Base-by-base conservation (phyloP, 2,113 vertebrate species). In the Lophura nycthemera region DNA sequence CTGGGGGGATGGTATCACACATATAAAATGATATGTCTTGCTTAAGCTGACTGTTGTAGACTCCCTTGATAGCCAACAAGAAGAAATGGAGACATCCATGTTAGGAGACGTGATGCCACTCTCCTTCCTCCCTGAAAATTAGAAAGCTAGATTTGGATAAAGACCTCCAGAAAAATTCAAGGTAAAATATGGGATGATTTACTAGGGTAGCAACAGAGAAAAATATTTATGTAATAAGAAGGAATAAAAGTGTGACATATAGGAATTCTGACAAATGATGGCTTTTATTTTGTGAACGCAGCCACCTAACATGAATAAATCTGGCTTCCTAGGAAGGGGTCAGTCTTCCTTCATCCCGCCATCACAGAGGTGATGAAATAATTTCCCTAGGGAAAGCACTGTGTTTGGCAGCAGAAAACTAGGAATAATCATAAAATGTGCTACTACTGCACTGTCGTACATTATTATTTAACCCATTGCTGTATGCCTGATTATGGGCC, bases 371-470 rank as follows among this genome's bases (percentile, higher is more conserved):
- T 90, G 83, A 94, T 27, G 40, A 86, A 85, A 63, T 94, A 5
- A 94, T 95, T 97, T 94, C 94, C 86, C 85, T 54, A 27, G 83
- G 65, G 91, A 95, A 90, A 29, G 10, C 29, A 45, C 43, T 63
- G 64, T 3, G 3, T 81, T 72, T 74, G 70, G 71, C 80, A 93
- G 79, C 72, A 92, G 87, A 80, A 89, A 90, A 89, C 15, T 7
- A 24, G 50, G 79, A 82, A 93, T 80, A 92, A 78, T 74, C 79
- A 30, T 30, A 81, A 45, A 57, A 91, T 57, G 34, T 91, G 75
- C 82, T 88, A 43, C 38, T 15, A 32, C 47, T 67, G 25, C 61
- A 63, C 47, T 80, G 1, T 78, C 20, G 83, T 72, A 65, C 32
- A 29, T 15, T 64, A 11, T 75, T 42, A 65, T 75, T 96, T 95